A percentile compares a stretch with the other conserved stretches of the same genome.
Conservation (phyloP, 2,113 vertebrate genomes). For the Corynorhinus townsendii region DNA sequence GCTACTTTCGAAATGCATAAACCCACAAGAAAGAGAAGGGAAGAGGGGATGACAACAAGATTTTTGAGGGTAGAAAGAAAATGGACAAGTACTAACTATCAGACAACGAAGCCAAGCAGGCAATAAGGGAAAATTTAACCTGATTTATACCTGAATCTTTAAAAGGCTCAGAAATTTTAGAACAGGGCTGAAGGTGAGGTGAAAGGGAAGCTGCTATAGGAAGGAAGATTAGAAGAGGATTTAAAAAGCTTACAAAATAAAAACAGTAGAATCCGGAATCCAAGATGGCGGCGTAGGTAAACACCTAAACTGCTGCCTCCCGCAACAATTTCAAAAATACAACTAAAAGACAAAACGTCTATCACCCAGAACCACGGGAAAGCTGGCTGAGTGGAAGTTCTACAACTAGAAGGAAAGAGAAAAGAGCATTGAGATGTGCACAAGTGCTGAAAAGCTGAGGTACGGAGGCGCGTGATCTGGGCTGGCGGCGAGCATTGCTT, state of each 20-base stretch:
- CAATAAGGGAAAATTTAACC: not conserved
- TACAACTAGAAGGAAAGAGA: no score
- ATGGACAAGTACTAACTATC: not conserved
- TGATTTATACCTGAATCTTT: not conserved
- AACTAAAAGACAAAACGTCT: no score
- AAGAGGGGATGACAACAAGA: not conserved
- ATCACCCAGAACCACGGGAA: no score
- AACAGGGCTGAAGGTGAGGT: not conserved
- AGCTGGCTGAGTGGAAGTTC: no score
- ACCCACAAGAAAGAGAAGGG: not conserved
- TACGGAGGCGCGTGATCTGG: no score
- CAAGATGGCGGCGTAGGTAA: no score
- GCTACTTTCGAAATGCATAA: not conserved
- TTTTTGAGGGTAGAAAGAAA: not conserved
- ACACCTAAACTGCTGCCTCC: no score
- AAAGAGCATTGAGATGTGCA: no score
- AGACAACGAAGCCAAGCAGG: not conserved
- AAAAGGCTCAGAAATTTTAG: not conserved
- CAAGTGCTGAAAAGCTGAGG: no score
- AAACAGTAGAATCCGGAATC: not conserved
- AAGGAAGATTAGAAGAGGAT: not conserved
- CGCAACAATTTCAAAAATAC: no score
- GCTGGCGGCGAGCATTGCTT: no score
- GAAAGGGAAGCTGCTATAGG: not conserved
- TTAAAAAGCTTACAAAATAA: not conserved